Evolutionary conservation across 2,888 invertebrate species (phyloP).

Genomic region (Chymomyza fuscimana): DNA sequence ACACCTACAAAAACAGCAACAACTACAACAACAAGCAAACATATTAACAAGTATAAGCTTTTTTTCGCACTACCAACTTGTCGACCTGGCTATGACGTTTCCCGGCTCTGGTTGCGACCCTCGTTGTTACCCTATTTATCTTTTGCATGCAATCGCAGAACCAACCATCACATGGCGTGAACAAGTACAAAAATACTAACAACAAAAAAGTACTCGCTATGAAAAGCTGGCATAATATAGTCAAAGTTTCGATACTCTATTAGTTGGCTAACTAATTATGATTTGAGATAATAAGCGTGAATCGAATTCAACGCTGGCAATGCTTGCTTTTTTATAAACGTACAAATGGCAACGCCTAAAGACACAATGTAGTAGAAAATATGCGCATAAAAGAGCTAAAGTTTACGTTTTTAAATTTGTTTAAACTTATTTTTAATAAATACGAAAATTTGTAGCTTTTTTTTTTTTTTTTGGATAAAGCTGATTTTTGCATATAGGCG

Average conservation of each 20-base stretch:
- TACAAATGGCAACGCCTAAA: too few species aligned
- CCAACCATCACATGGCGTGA: neutral
- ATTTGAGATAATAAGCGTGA: neutral
- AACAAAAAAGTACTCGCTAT: neutral
- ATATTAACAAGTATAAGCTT: conserved; percentile 18
- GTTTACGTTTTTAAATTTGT: too few species aligned
- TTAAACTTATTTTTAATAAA: too few species aligned
- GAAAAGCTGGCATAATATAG: neutral
- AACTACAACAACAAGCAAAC: conserved; percentile 25
- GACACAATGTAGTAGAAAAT: too few species aligned
- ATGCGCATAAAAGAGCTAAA: too few species aligned
- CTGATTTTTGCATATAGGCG: too few species aligned
- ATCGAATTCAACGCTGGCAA: too few species aligned
- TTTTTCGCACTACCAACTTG: neutral
- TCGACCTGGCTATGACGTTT: neutral
- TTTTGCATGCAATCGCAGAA: conserved; percentile 1
- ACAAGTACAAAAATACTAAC: neutral
- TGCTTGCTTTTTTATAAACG: too few species aligned
- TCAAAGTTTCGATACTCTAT: neutral
- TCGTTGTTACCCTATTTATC: neutral
- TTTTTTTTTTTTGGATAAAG: too few species aligned
- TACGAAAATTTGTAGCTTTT: too few species aligned
- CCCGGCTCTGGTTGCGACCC: neutral
- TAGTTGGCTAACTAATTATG: neutral
- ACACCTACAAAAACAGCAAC: conserved; percentile 31